Base-by-base conservation (phyloP, 2,113 vertebrate genomes). In the Lophura nycthemera region DNA sequence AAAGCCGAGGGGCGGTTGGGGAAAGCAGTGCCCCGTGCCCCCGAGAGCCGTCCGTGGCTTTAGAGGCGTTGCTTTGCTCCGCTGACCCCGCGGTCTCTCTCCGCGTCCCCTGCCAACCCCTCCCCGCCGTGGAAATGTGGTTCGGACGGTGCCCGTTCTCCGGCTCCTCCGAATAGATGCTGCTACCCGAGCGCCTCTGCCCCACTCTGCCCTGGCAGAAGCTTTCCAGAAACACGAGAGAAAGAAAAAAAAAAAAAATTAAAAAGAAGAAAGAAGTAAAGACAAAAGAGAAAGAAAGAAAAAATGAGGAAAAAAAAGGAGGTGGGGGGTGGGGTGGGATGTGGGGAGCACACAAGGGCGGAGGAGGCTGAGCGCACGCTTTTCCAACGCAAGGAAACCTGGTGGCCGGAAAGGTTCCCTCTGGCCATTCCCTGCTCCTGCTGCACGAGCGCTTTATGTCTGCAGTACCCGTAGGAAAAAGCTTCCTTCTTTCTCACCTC, bases 171-270 rank as follows among this genome's bases (percentile, higher is more conserved):
- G 27, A 34, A 50, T 56, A 61, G 91, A 96, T 91, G 76, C 88
- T 94, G 59, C 88, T 94, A 54, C 16, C 45, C 19, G 71, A 84
- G 57, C 47, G 67, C 71, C 88, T 81, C 80, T 59, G 50, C 69
- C 38, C 29, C n/a, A 7, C n/a, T 64, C 88, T 83, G 67, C 66
- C 29, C 60, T 38, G 10, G 40, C 34, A 91, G 80, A 54, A 57
- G 96, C 97, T 97, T 97, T 97, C 96, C 95, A 97, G 96, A 97
- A 97, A 97, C 78, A 71, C 24, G n/a, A 22, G 54, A 13, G 4
- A 36, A 54, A 13, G 8, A 24, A 14, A 16, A 34, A n/a, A 13
- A 2, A 1, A 0, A 9, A 2, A 5, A 19, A 6, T 3, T 1
- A 5, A 4, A 8, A 7, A 6, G 7, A 14, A 30, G 8, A 7